Percentiles rank a stretch among this genome's conserved stretches.
phyloP scores from a whole-genome alignment of 2,113 vertebrate genomes.

The Bambusicola thoracicus region DNA sequence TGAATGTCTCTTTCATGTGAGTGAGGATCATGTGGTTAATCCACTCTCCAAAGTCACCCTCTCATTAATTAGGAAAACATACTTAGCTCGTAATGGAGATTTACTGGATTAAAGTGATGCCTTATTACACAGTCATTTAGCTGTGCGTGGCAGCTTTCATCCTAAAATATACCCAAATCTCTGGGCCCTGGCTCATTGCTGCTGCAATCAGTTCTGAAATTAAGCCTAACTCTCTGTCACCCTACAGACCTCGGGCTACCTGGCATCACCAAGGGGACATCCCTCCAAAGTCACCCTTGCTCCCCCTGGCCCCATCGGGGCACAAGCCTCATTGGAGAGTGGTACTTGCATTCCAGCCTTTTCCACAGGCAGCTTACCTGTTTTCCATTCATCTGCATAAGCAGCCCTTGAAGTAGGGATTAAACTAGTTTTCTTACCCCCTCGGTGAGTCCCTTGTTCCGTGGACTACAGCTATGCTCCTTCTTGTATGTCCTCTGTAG shows the following conservation, averaged over 20 bases:
- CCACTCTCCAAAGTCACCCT: background rate
- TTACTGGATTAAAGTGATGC: constrained; percentile 44
- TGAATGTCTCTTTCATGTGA: constrained; percentile 17
- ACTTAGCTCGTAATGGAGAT: constrained; percentile 15
- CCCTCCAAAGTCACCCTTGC: background rate
- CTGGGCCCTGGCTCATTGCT: background rate
- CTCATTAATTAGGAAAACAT: constrained; percentile 15
- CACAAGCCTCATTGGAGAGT: background rate
- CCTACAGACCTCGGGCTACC: background rate
- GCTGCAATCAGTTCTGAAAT: background rate
- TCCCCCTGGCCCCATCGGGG: background rate
- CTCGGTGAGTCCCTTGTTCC: background rate
- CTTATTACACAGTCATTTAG: constrained; percentile 6
- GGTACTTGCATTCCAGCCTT: background rate
- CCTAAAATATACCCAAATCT: background rate
- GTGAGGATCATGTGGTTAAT: constrained; percentile 17
- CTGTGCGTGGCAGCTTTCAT: background rate
- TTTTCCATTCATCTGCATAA: constrained; percentile 31
- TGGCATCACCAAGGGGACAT: background rate
- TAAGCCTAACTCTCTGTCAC: background rate
- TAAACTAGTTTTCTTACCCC: constrained; percentile 17
- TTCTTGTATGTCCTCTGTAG: background rate
- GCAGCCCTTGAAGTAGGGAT: background rate
- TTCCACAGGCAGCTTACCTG: background rate
- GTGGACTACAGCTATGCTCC: background rate